These are phyloP conservation scores for Ctenosaura bakeri DNA, from an alignment of 2,797 vertebrate species.

Conservation along the genomic window DNA sequence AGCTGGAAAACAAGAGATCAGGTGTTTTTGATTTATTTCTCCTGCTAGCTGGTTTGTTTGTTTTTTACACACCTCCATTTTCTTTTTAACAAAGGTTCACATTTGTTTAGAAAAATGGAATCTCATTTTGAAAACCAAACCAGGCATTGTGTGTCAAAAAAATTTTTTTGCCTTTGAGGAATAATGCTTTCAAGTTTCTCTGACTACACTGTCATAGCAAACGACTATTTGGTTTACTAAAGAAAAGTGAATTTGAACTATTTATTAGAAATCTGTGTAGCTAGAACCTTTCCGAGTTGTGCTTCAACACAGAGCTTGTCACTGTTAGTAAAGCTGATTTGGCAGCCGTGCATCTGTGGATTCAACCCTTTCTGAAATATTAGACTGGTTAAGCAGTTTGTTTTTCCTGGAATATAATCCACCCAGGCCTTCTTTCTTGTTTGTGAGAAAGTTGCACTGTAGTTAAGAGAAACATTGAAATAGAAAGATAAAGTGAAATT, in stretches of 20 bases:
- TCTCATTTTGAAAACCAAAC: background rate
- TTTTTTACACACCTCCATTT: background rate
- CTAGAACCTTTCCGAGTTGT: background rate
- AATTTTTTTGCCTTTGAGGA: background rate
- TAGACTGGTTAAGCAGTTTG: no score
- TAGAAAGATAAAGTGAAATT: no score
- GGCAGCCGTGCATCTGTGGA: no score
- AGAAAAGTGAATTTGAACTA: background rate
- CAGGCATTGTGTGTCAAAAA: background rate
- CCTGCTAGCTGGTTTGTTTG: background rate
- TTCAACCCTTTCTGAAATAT: no score
- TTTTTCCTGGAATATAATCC: no score
- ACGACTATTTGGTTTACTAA: background rate
- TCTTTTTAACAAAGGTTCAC: background rate
- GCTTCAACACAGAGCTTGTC: background rate
- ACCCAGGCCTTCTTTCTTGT: no score
- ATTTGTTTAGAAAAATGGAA: background rate
- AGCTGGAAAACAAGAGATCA: background rate
- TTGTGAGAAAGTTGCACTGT: no score
- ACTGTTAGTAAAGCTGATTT: no score
- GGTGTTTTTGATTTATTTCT: background rate
- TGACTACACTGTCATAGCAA: background rate
- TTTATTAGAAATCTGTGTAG: background rate
- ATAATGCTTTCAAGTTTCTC: background rate
- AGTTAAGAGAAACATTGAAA: no score